These are phyloP conservation scores for Ophioninae sp. DNA, from an alignment of 2,888 invertebrate species.

Conservation along the genomic window DNA sequence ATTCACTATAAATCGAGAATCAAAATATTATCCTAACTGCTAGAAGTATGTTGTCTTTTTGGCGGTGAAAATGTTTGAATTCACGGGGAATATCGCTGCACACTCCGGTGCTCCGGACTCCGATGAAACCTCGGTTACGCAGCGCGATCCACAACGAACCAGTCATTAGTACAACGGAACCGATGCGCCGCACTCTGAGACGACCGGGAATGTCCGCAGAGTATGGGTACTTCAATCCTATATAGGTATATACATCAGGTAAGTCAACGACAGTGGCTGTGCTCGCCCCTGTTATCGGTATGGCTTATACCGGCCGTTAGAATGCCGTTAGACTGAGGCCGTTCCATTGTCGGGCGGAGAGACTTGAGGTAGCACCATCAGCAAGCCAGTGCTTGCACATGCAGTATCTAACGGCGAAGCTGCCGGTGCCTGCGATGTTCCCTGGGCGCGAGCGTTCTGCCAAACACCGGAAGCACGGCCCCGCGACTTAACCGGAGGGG, in stretches of 20 bases:
- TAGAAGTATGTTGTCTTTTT: neutral
- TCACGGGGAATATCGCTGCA: slow-evolving; percentile 14
- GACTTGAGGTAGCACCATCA: slow-evolving; percentile 56
- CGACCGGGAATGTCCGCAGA: slow-evolving; percentile 70
- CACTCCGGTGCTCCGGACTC: slow-evolving; percentile 23
- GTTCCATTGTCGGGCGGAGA: slow-evolving; percentile 74
- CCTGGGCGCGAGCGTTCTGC: slow-evolving; percentile 34
- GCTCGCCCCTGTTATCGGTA: slow-evolving; percentile 73
- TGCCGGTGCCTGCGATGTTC: slow-evolving; percentile 26
- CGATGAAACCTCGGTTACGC: slow-evolving; percentile 50
- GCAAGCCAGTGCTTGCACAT: slow-evolving; percentile 53
- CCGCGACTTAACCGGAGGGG: slow-evolving; percentile 62
- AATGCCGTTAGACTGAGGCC: slow-evolving; percentile 77
- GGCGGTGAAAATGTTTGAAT: neutral
- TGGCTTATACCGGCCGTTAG: slow-evolving; percentile 73
- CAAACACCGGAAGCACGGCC: slow-evolving; percentile 61
- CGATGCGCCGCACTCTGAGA: slow-evolving; percentile 68
- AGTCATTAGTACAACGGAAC: slow-evolving; percentile 75
- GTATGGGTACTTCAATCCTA: slow-evolving; percentile 16
- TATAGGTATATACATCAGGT: slow-evolving; percentile 3
- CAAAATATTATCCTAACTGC: neutral
- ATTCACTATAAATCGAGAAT: neutral
- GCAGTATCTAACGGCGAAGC: slow-evolving; percentile 55
- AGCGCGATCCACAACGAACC: slow-evolving; percentile 58
- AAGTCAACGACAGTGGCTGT: slow-evolving; percentile 55